These are phyloP conservation scores for Pyxicephalus adspersus DNA, from an alignment of 2,113 vertebrate genomes.

Conservation along the genomic window DNA sequence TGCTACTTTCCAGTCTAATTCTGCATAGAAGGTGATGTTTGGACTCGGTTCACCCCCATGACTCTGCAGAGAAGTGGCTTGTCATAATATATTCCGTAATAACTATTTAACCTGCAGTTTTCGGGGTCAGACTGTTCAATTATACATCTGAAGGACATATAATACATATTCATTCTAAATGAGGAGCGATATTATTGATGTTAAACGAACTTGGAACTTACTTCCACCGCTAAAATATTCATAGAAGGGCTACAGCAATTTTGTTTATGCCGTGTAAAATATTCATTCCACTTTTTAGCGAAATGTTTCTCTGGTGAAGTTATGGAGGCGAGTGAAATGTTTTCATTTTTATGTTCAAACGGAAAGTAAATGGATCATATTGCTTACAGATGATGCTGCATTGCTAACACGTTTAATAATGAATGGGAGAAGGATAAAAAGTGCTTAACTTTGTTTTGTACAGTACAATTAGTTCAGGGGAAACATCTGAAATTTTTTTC, in stretches of 20 bases:
- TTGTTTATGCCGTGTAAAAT: constrained; percentile 45
- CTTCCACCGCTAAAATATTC: constrained; percentile 29
- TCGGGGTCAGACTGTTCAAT: constrained; percentile 50
- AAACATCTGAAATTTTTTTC: too few species aligned
- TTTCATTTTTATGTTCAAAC: constrained; percentile 10
- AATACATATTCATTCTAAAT: constrained; percentile 49
- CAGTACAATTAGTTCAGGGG: too few species aligned
- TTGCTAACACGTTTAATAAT: constrained; percentile 2
- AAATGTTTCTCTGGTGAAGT: constrained; percentile 16
- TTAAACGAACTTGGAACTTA: constrained; percentile 12
- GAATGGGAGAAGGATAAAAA: not conserved
- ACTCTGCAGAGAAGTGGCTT: constrained; percentile 31
- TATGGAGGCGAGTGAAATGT: not conserved
- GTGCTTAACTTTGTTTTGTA: constrained; percentile 1
- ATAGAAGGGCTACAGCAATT: constrained; percentile 22
- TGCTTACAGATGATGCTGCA: not conserved
- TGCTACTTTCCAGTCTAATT: not conserved
- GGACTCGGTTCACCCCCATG: constrained; percentile 23
- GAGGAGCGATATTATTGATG: constrained; percentile 39
- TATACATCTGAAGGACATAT: constrained; percentile 47
- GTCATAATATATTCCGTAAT: constrained; percentile 46
- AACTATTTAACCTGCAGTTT: constrained; percentile 46
- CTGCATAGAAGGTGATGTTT: not conserved
- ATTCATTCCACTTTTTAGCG: constrained; percentile 24
- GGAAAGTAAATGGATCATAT: not conserved